Evolutionary conservation across 2,113 vertebrate genomes (phyloP), one percentile per base, ranked within the genome.

Genomic region (Gobiocypris rarus): DNA sequence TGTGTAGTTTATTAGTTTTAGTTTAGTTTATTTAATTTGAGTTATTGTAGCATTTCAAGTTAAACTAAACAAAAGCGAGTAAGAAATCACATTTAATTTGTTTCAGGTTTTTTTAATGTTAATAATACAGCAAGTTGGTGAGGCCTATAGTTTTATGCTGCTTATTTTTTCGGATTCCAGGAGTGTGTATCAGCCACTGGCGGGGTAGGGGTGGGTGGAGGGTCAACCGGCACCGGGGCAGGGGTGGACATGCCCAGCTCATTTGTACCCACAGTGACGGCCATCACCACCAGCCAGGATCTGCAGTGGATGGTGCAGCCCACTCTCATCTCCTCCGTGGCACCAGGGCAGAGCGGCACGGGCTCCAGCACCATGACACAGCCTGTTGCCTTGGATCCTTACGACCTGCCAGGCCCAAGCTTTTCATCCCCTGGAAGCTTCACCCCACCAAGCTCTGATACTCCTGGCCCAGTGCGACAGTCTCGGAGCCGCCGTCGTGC

Each of bases 231-330:
- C 83, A 92, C 90, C 92, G 94, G 88, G 81, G 95, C 91, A 94
- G 95, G 93, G 92, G 94, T 90, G 94, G 97, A 98, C 88, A 98
- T 98, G 96, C 96, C 97, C 50, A 92, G 97, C 91, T 97, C 97
- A 89, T 99, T 99, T 52, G 96, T 99, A 86, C 97, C 97, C 89
- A 98, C 97, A 73, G 97, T 99, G 92, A 99, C 97, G 15, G 97
- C 97, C 91, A 99, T 99, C 93, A 97, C 97, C 89, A 97, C 95
- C 90, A 99, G 97, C 91, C 97, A 97, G 92, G 97, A 99, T 90
- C 95, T 99, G 91, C 97, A 98, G 97, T 99, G 97, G 97, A 93
- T 99, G 93, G 96, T 98, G 63, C 97, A 97, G 84, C 97, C 97
- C 14, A 97, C 97, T 48, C 95, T 99, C 84, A 95, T 97, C 91